phyloP scores from a whole-genome alignment of 2,113 vertebrate species.

The Myodes glareolus region DNA sequence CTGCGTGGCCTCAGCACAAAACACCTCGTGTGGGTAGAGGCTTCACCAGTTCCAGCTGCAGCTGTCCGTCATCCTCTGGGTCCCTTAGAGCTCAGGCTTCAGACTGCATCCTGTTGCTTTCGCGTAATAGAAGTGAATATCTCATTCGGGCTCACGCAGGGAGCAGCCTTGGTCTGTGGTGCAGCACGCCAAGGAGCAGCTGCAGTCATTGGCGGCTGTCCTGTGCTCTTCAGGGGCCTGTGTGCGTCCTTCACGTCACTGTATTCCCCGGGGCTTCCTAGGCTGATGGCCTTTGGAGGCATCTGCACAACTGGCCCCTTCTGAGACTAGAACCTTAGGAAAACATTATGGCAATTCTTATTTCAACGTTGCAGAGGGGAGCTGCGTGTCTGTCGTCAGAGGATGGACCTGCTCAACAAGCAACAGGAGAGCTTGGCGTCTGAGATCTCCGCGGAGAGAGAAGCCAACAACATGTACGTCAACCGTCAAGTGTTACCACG shows the following conservation, averaged over 20 bases:
- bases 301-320: no score
- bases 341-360: fast-evolving
- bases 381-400: constrained; percentile 85
- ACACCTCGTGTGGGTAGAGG: fast-evolving
- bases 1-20: fast-evolving
- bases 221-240: fast-evolving
- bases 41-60: fast-evolving
- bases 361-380: constrained; percentile 81
- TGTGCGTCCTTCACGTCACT: fast-evolving
- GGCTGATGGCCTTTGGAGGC: neutral
- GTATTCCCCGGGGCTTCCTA: fast-evolving
- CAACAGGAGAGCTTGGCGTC: constrained; percentile 85
- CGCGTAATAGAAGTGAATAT: fast-evolving
- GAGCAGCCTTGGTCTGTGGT: fast-evolving
- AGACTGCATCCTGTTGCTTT: no score
- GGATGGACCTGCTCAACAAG: constrained; percentile 81
- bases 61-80: fast-evolving
- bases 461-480: constrained; percentile 88
- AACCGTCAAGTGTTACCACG: neutral
- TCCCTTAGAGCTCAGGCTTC: fast-evolving
- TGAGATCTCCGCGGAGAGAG: constrained; percentile 83
- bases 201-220: fast-evolving
- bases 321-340: no score
- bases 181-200: fast-evolving
- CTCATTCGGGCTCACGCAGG: fast-evolving